Base-by-base conservation (phyloP, 2,113 vertebrate species). In the Pavo muticus region DNA sequence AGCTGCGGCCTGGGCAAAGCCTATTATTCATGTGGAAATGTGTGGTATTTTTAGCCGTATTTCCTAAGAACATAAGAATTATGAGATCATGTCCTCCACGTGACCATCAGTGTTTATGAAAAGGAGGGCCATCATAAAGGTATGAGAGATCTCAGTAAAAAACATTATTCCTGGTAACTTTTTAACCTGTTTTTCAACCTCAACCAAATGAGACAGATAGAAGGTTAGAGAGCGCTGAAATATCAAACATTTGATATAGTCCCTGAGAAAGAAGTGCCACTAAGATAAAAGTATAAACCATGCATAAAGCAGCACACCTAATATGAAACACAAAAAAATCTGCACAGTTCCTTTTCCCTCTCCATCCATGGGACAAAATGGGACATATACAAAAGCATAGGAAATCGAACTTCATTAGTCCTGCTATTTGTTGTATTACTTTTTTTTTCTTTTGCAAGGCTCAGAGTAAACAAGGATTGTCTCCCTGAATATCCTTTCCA, bases 11-110 rank as follows among this genome's bases (percentile, higher is more conserved):
- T 82, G 71, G 63, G 72, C 76, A 93, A 73, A 90, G 45, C 40
- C 84, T 69, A 63, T 17, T 54, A 84, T 87, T 95, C 78, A 54
- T 87, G 37, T 85, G 91, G 78, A 92, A 89, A 84, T 84, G 32
- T 23, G 19, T 68, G 23, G 74, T 87, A 87, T 75, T 96, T 95
- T 96, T 95, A 90, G 71, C 30, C 45, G 29, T 73, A 84, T 89
- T 95, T 94, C 84, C 39, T 91, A 81, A 90, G 54, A 86, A 37
- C n/a, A 24, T 64, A 35, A 95, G 60, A 81, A 91, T 11, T 78
- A 18, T 87, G 52, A 89, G 87, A 71, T 92, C 84, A 87, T 52
- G 42, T 77, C 54, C 86, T 92, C 47, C 30, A 59, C 42, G 32
- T 44, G 11, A 61, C 32, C 20, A 12, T 32, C 81, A 86, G 9